Conservation (phyloP, 2,888 invertebrate species). For the Rotaria macrura region DNA sequence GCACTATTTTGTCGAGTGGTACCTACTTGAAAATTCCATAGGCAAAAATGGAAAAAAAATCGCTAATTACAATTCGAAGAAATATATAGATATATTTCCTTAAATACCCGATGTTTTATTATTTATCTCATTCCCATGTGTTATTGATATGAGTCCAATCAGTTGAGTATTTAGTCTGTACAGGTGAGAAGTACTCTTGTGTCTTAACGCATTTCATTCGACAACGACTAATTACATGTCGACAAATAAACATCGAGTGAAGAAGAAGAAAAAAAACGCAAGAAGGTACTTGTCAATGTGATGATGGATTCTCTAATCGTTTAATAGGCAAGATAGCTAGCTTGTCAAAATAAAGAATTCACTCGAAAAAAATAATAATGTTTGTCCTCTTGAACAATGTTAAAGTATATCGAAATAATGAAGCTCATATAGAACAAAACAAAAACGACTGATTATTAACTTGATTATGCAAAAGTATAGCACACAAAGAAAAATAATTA, state of each 20-base stretch:
- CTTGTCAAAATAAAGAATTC: not conserved
- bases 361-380: slow-evolving; percentile 7
- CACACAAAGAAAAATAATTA: not conserved
- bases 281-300: not conserved
- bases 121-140: not conserved
- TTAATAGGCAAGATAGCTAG: slow-evolving; percentile 1
- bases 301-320: slow-evolving; percentile 7
- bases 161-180: slow-evolving; percentile 1
- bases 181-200: slow-evolving; percentile 12
- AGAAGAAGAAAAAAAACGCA: not conserved
- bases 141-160: slow-evolving; percentile 3
- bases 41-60: not conserved
- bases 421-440: not conserved
- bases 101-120: not conserved
- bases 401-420: not conserved
- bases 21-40: not conserved
- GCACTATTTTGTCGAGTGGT: not conserved
- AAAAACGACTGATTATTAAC: not conserved
- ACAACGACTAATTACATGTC: not conserved
- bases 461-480: not conserved
- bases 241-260: not conserved
- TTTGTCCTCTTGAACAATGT: not conserved
- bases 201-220: not conserved
- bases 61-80: not conserved
- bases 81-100: too few relatives aligned